Percentiles rank a stretch among this genome's conserved stretches.
Conservation (phyloP, 2,113 vertebrate genomes). For the Dinomys branickii region DNA sequence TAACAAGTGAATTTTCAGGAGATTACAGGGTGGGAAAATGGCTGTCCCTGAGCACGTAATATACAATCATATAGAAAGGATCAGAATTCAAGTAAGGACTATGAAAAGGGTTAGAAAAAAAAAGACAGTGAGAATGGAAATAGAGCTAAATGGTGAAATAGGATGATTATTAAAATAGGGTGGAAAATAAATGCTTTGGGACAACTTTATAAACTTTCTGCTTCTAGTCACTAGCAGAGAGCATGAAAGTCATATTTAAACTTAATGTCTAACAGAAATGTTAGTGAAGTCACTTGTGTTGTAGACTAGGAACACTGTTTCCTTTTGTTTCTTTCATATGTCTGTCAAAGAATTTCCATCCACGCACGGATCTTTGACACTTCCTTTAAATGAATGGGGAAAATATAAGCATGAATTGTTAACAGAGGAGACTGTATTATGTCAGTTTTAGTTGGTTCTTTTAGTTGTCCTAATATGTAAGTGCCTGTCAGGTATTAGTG, state of each 20-base stretch:
- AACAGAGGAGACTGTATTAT: background rate
- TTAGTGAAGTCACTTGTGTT: constrained; percentile 11
- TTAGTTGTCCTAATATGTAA: constrained; percentile 14
- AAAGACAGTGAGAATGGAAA: background rate
- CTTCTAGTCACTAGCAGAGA: constrained; percentile 33
- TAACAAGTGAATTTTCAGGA: constrained; percentile 26
- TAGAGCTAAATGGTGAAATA: background rate
- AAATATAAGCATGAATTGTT: background rate
- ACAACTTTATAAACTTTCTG: constrained; percentile 14
- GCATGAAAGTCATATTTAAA: background rate
- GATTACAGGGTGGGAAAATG: background rate
- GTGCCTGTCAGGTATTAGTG: background rate
- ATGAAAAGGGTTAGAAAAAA: constrained; percentile 9
- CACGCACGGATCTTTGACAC: background rate
- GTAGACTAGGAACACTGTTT: background rate
- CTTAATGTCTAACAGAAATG: constrained; percentile 2
- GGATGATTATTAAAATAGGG: background rate
- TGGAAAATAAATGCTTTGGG: background rate
- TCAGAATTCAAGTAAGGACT: background rate
- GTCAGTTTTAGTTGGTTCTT: background rate
- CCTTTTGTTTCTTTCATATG: background rate
- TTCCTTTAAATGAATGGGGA: constrained; percentile 31
- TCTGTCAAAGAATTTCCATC: background rate
- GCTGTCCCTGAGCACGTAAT: background rate
- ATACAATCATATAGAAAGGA: background rate